These are phyloP conservation scores for Cheilosia variabilis DNA, from an alignment of 2,888 invertebrate genomes.

Conservation along the genomic window DNA sequence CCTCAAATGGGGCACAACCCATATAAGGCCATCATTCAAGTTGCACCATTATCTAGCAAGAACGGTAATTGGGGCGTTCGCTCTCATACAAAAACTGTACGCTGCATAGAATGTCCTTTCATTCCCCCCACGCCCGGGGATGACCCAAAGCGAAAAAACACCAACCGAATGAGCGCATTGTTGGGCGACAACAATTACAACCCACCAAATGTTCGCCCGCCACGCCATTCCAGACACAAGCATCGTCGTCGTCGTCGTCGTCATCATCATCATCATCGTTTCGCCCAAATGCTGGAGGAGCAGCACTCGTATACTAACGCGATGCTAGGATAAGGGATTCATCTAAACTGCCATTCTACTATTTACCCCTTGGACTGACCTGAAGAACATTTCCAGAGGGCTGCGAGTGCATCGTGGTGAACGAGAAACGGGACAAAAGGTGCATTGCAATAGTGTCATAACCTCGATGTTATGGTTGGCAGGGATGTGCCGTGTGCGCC, in stretches of 20 bases:
- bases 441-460: constrained; percentile 47
- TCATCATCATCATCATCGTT: constrained; percentile 14
- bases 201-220: constrained; percentile 21
- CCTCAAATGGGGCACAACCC: constrained; percentile 50
- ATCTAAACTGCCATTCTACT: constrained; percentile 54
- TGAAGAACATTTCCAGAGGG: constrained; percentile 28
- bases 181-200: constrained; percentile 57
- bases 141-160: constrained; percentile 38
- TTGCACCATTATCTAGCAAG: constrained; percentile 54
- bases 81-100: constrained; percentile 24
- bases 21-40: constrained; percentile 63
- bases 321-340: constrained; percentile 37
- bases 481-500: not conserved
- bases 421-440: constrained; percentile 27
- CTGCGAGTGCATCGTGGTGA: constrained; percentile 22
- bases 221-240: not conserved
- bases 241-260: not conserved
- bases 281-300: constrained; percentile 1
- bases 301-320: not conserved
- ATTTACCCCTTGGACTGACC: constrained; percentile 57
- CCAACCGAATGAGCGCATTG: constrained; percentile 49
- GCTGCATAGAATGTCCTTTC: constrained; percentile 8
- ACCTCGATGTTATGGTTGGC: constrained; percentile 48
- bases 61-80: constrained; percentile 51
- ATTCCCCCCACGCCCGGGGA: not conserved